Percentiles rank a stretch among this genome's conserved stretches.
Evolutionary conservation across 2,797 vertebrate genomes (phyloP).

Genomic region (Chiroxiphia lanceolata): DNA sequence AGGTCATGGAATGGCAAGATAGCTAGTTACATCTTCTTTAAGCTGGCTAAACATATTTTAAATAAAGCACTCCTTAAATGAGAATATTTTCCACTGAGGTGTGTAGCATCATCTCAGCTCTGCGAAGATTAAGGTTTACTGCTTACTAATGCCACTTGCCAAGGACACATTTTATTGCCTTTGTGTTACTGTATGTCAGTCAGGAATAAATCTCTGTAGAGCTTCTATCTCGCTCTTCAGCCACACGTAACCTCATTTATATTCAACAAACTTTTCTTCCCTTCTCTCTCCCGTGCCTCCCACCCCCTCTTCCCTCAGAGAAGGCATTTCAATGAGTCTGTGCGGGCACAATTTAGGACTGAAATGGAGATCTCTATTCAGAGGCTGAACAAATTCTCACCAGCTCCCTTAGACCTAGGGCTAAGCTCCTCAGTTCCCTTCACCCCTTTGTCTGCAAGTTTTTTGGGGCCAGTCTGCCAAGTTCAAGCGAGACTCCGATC

Average conservation of each 20-base stretch:
- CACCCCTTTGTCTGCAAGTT: slow-evolving; percentile 72
- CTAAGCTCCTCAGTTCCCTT: slow-evolving; percentile 76
- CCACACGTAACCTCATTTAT: slow-evolving; percentile 73
- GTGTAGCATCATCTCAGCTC: neutral
- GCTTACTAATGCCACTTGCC: slow-evolving; percentile 57
- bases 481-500: slow-evolving; percentile 74
- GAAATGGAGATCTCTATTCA: slow-evolving; percentile 77
- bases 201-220: slow-evolving; percentile 71
- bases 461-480: slow-evolving; percentile 73
- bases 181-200: slow-evolving; percentile 70
- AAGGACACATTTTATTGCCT: slow-evolving; percentile 60
- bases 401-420: slow-evolving; percentile 68
- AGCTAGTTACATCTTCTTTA: neutral
- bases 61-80: neutral
- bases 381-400: slow-evolving; percentile 74
- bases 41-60: neutral
- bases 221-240: slow-evolving; percentile 68
- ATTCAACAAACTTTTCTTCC: slow-evolving; percentile 76
- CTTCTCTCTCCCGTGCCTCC: slow-evolving; percentile 31
- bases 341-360: slow-evolving; percentile 68
- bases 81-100: neutral
- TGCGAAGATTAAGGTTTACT: slow-evolving; percentile 35
- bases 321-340: slow-evolving; percentile 77
- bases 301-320: slow-evolving; percentile 65
- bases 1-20: neutral